Evolutionary conservation across 2,113 vertebrate genomes (phyloP), one percentile per base, ranked within the genome.

Genomic region (Orcinus orca): DNA sequence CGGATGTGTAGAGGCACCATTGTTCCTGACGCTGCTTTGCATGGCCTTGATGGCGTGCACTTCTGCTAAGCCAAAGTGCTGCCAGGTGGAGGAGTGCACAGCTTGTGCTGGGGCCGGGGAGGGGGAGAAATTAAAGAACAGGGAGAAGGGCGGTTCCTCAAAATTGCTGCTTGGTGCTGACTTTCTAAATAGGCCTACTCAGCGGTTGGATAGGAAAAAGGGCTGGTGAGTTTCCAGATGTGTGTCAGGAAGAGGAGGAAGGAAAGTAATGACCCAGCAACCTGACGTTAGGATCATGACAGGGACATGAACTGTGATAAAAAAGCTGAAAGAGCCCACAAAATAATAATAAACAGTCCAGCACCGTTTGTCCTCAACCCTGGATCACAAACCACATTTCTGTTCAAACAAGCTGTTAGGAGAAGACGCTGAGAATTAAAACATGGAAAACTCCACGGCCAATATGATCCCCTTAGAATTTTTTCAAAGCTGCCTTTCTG

Each of bases 181-280:
- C 38, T 83, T 76, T 83, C 86, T 70, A 96, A 97, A 97, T 94
- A 96, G 95, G 96, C 97, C 94, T 9, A 12, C 89, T 96, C 93
- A 91, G 97, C 53, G 73, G 97, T 93, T 95, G 55, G 93, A 97
- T 96, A 96, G 97, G 91, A 97, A 97, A 98, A 97, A 97, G 96
- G 98, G 92, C 97, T 98, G 97, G 96, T 93, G 87, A 93, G 12
- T 77, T 67, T 97, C 86, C 96, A 96, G 63, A 96, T 73, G 79
- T 95, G 50, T 95, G 94, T 84, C 95, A 98, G 36, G 82, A 98
- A 91, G 58, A 98, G 77, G 93, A 95, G 90, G 86, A 79, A 93
- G 96, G 86, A 79, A 97, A 95, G 71, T 74, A 70, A 97, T 65
- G 83, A 90, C 95, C 90, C 21, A 73, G 90, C 53, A 85, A 92